A percentile compares a stretch with the other conserved stretches of the same genome.
Evolutionary conservation across 2,797 vertebrate species (phyloP).

Genomic region (Diplodus puntazzo): DNA sequence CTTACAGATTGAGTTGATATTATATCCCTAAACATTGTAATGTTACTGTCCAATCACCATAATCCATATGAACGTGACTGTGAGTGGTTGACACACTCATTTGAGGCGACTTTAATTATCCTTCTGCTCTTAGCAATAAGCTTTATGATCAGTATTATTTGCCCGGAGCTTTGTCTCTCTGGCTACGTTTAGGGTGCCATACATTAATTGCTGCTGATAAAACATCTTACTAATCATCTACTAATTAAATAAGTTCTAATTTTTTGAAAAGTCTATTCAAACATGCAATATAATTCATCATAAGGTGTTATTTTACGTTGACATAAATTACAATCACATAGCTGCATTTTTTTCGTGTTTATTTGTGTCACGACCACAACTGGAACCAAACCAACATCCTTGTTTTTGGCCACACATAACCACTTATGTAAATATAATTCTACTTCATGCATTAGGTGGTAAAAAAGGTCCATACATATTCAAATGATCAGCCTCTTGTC

Average conservation of each 20-base stretch:
- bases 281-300: not conserved
- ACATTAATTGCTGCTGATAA: too few relatives aligned
- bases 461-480: not conserved
- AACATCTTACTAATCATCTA: not conserved
- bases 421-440: not conserved
- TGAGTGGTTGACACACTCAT: not conserved
- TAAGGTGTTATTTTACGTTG: not conserved
- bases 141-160: not conserved
- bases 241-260: not conserved
- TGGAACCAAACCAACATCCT: not conserved
- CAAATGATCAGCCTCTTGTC: constrained; percentile 10
- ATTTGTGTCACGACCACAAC: not conserved
- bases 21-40: not conserved
- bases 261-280: too few relatives aligned
- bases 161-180: not conserved
- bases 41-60: not conserved
- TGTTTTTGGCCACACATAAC: not conserved
- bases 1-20: not conserved
- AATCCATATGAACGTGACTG: constrained; percentile 3
- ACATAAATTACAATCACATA: not conserved
- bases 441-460: not conserved
- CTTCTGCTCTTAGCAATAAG: not conserved
- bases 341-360: not conserved
- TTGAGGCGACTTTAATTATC: not conserved
- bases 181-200: not conserved